These are phyloP conservation scores for Pagetopsis macropterus DNA, from an alignment of 2,797 vertebrate species.

Conservation along the genomic window DNA sequence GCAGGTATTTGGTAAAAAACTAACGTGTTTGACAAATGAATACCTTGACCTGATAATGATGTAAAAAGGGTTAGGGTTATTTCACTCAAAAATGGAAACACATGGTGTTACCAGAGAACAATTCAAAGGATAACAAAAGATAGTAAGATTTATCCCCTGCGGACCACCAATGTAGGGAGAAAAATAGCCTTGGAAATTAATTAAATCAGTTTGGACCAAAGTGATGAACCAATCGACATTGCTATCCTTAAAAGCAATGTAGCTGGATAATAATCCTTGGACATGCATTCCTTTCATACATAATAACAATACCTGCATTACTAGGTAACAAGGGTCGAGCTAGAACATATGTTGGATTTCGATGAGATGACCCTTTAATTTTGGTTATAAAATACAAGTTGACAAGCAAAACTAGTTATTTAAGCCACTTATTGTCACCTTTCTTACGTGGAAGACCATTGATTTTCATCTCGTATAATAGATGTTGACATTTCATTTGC, in stretches of 20 bases:
- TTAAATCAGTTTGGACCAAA: not conserved
- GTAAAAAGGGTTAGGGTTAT: not conserved
- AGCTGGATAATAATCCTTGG: not conserved
- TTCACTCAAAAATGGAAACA: not conserved
- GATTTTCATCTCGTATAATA: conserved; percentile 69
- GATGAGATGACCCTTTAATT: not conserved
- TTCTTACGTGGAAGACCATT: conserved; percentile 53
- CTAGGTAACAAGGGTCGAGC: too few relatives aligned
- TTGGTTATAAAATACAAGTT: not conserved
- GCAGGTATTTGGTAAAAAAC: too few relatives aligned
- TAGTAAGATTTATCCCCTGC: not conserved
- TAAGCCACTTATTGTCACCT: conserved; percentile 20
- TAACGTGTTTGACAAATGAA: too few relatives aligned
- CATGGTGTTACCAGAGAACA: too few relatives aligned
- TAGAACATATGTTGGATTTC: not conserved
- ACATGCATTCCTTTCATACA: not conserved
- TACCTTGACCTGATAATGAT: not conserved
- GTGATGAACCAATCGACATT: not conserved
- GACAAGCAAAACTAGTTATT: not conserved
- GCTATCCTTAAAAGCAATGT: not conserved
- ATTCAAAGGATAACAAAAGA: too few relatives aligned
- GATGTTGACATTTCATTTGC: conserved; percentile 78
- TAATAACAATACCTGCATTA: not conserved
- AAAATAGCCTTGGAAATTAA: not conserved
- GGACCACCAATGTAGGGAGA: too few relatives aligned